Percentiles rank a stretch among this genome's conserved stretches.
Evolutionary conservation across 2,888 invertebrate species (phyloP).

Genomic region (Apodemia zela): DNA sequence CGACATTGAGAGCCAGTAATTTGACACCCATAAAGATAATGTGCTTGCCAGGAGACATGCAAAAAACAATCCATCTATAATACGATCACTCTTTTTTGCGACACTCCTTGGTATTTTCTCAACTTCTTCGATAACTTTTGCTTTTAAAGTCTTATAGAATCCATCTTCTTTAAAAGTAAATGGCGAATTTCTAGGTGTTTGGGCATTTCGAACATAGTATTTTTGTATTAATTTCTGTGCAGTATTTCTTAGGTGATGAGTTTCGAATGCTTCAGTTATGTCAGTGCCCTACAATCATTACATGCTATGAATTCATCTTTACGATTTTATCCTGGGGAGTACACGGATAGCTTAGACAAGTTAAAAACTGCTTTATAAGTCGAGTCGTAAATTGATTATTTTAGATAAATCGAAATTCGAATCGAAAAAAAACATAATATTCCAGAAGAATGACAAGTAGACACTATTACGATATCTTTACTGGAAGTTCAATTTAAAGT

Average conservation of each 20-base stretch:
- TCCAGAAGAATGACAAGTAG: no score
- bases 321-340: no score
- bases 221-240: slow-evolving; percentile 81
- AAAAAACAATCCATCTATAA: slow-evolving; percentile 56
- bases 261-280: slow-evolving; percentile 89
- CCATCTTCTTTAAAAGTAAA: slow-evolving; percentile 87
- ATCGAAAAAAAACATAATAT: no score
- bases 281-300: slow-evolving; percentile 82
- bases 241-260: slow-evolving; percentile 82
- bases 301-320: no score
- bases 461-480: no score
- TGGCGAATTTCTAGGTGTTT: slow-evolving; percentile 83
- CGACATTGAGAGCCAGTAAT: slow-evolving; percentile 40
- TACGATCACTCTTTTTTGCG: slow-evolving; percentile 47
- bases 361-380: no score
- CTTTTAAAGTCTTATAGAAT: slow-evolving; percentile 86
- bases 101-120: slow-evolving; percentile 70
- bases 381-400: no score
- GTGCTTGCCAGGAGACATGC: slow-evolving; percentile 47
- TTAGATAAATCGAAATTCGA: no score
- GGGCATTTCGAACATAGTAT: slow-evolving; percentile 82
- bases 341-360: no score
- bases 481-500: no score
- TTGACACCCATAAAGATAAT: slow-evolving; percentile 42
- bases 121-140: slow-evolving; percentile 75